These are phyloP conservation scores for Centropristis striata DNA, from an alignment of 2,113 vertebrate genomes.

Conservation along the genomic window DNA sequence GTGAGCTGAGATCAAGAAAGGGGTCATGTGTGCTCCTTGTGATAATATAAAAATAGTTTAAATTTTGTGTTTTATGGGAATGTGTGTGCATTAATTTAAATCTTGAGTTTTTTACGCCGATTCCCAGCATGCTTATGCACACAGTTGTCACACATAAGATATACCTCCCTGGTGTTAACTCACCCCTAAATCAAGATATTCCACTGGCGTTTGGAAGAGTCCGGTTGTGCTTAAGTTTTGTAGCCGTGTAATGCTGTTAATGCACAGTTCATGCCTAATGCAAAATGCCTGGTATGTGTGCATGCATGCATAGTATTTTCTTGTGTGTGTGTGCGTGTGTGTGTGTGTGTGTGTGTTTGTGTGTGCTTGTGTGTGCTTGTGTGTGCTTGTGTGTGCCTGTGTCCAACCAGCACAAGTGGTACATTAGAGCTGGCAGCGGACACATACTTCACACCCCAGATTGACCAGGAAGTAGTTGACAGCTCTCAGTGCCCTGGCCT, in stretches of 20 bases:
- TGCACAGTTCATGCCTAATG: neutral
- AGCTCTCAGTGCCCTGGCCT: conserved; percentile 79
- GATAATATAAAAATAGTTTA: conserved; percentile 19
- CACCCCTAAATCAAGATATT: conserved; percentile 47
- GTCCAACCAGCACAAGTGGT: conserved; percentile 20
- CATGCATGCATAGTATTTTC: conserved; percentile 10
- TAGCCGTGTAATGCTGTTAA: conserved; percentile 15
- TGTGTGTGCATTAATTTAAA: neutral
- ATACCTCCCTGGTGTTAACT: conserved; percentile 8
- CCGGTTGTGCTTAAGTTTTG: conserved; percentile 9
- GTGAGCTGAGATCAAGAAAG: conserved; percentile 33
- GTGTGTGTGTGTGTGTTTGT: conserved; percentile 1
- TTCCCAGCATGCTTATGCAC: conserved; percentile 47
- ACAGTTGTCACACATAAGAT: conserved; percentile 38
- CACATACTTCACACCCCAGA: conserved; percentile 81
- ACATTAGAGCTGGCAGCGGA: conserved; percentile 56
- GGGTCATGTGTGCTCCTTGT: conserved; percentile 29
- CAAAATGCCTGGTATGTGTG: conserved; percentile 18
- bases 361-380: conserved; percentile 6
- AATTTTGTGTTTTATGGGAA: neutral
- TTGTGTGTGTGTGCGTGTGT: conserved; percentile 3
- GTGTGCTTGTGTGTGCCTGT: conserved; percentile 6
- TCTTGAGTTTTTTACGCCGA: neutral
- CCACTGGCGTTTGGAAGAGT: conserved; percentile 8
- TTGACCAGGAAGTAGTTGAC: conserved; percentile 87